Evolutionary conservation across 2,113 vertebrate species (phyloP).

Genomic region (Proteles cristata): DNA sequence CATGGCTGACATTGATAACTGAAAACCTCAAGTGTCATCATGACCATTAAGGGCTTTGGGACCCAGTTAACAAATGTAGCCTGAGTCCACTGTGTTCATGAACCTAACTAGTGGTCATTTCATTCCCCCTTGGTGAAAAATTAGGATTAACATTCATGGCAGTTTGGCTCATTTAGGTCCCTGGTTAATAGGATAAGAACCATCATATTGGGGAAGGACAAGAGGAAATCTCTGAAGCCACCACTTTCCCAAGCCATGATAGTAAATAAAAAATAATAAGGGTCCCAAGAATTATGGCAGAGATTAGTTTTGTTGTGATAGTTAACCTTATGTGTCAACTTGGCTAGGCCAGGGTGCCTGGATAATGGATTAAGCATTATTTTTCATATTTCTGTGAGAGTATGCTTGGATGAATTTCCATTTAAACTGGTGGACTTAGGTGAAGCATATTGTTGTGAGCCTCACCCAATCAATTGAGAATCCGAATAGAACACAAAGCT

Average conservation of each 20-base stretch:
- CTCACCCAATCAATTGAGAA: neutral
- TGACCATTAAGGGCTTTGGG: neutral
- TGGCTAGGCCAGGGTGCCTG: neutral
- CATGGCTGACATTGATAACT: neutral
- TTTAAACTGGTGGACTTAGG: neutral
- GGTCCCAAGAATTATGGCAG: neutral
- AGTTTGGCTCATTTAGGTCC: neutral
- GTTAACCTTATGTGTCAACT: neutral
- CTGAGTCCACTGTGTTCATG: neutral
- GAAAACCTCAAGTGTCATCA: neutral
- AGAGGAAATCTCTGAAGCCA: neutral
- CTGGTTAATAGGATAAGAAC: neutral
- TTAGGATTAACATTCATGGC: neutral
- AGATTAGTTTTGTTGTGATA: neutral
- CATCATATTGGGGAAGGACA: neutral
- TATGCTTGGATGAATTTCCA: neutral
- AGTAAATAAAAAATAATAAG: neutral
- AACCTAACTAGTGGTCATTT: neutral
- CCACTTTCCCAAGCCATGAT: neutral
- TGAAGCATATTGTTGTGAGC: neutral
- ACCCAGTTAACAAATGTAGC: neutral
- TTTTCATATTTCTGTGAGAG: neutral
- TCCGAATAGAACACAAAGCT: neutral
- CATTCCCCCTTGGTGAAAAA: neutral
- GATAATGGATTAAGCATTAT: neutral